phyloP scores from a whole-genome alignment of 2,888 invertebrate species.

The Eristalis arbustorum region DNA sequence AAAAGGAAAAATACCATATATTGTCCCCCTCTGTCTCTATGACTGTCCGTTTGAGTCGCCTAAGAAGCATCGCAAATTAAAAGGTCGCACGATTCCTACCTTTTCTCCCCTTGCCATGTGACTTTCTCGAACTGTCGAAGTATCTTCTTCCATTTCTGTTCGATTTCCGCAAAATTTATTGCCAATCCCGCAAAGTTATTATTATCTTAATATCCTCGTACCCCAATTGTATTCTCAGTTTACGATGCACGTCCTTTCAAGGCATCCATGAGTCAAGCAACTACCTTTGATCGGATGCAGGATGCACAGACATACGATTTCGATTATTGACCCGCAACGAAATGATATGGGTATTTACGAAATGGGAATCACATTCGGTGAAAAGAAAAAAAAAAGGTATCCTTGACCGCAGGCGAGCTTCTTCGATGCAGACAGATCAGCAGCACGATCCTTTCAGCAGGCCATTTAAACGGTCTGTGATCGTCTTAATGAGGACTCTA shows the following conservation, averaged over 20 bases:
- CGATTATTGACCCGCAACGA: constrained; percentile 64
- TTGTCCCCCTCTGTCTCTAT: not conserved
- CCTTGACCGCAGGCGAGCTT: constrained; percentile 51
- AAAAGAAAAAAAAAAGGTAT: not conserved
- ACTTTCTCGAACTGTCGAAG: constrained; percentile 47
- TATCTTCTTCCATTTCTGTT: constrained; percentile 23
- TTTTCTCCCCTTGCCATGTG: constrained; percentile 38
- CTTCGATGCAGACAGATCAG: constrained; percentile 33
- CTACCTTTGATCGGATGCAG: not conserved
- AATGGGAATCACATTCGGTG: constrained; percentile 3
- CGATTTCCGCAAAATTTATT: constrained; percentile 62
- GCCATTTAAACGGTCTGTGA: constrained; percentile 5
- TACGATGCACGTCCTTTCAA: constrained; percentile 42
- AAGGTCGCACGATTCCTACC: constrained; percentile 53
- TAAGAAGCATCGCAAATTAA: constrained; percentile 59
- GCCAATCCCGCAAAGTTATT: constrained; percentile 63
- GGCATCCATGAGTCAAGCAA: not conserved
- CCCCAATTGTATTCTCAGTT: constrained; percentile 28
- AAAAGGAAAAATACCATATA: not conserved
- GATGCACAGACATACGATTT: not conserved
- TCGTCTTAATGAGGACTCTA: constrained; percentile 10
- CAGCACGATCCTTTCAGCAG: constrained; percentile 60
- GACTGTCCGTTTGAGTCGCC: not conserved
- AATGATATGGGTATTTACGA: constrained; percentile 54
- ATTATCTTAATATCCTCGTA: constrained; percentile 30